These are phyloP conservation scores for Cephalopterus ornatus DNA, from an alignment of 2,113 vertebrate genomes.

Conservation along the genomic window DNA sequence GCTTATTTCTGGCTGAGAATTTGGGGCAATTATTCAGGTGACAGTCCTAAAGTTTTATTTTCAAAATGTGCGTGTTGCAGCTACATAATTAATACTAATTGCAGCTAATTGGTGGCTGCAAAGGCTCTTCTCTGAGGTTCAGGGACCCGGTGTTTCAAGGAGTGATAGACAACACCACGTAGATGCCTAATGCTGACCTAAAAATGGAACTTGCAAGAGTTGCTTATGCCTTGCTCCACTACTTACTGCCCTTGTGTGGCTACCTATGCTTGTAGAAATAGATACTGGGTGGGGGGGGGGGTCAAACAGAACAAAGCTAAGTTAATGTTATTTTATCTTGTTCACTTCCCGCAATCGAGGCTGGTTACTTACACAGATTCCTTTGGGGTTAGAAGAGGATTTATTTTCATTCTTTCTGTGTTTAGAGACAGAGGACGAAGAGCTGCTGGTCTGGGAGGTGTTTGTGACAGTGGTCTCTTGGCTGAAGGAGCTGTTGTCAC, in stretches of 20 bases:
- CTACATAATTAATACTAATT: neutral
- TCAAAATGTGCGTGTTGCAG: neutral
- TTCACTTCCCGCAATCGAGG: neutral
- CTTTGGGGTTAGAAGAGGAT: conserved; percentile 78
- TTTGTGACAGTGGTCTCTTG: conserved; percentile 74
- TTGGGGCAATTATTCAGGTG: neutral
- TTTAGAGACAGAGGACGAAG: conserved; percentile 74
- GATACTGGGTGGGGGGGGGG: too few relatives aligned
- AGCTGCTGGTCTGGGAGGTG: conserved; percentile 53
- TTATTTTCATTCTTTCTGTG: conserved; percentile 87
- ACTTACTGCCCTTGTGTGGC: neutral
- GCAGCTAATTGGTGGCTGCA: neutral
- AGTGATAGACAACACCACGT: neutral
- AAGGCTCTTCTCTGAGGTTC: neutral
- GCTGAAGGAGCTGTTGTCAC: conserved; percentile 77
- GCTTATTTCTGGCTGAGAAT: neutral
- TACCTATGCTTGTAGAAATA: neutral
- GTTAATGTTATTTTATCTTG: neutral
- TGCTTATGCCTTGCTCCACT: neutral
- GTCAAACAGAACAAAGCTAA: neutral
- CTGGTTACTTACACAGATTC: conserved; percentile 76
- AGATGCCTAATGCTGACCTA: neutral
- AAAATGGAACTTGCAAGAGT: neutral
- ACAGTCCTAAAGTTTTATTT: neutral
- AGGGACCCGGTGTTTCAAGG: neutral